These are phyloP conservation scores for Cremastinae sp. DNA, from an alignment of 2,888 invertebrate species.

Conservation along the genomic window DNA sequence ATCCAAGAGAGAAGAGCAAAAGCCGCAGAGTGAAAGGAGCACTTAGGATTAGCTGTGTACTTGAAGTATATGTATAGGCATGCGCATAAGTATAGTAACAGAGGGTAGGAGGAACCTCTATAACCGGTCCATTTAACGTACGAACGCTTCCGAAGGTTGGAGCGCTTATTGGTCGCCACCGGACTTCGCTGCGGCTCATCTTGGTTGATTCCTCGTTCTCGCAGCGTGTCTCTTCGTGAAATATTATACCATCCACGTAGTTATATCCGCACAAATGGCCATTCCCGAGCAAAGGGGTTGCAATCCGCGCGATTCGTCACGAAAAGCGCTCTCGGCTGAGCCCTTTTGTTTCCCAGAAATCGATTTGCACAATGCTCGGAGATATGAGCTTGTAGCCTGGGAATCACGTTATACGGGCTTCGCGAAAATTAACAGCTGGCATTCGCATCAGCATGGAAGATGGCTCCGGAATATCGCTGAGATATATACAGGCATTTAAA, in stretches of 20 bases:
- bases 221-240: not conserved
- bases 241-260: not conserved
- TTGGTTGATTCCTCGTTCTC: not conserved
- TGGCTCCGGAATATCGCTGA: not conserved
- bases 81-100: not conserved
- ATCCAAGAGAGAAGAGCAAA: slow-evolving; percentile 9
- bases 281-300: not conserved
- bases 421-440: slow-evolving; percentile 24
- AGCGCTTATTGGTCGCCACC: not conserved
- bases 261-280: not conserved
- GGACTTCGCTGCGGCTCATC: slow-evolving; percentile 9
- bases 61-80: not conserved
- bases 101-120: slow-evolving; percentile 1
- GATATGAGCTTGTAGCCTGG: slow-evolving; percentile 8
- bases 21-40: slow-evolving; percentile 34
- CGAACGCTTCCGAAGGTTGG: slow-evolving; percentile 27
- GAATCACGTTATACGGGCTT: slow-evolving; percentile 4
- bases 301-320: not conserved
- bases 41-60: slow-evolving; percentile 35
- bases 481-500: not conserved
- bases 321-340: not conserved
- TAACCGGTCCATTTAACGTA: slow-evolving; percentile 46
- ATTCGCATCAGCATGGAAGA: slow-evolving; percentile 3
- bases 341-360: slow-evolving; percentile 1
- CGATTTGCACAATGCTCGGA: too few species aligned